phyloP scores from a whole-genome alignment of 2,797 vertebrate species.

The Tachyglossus aculeatus region DNA sequence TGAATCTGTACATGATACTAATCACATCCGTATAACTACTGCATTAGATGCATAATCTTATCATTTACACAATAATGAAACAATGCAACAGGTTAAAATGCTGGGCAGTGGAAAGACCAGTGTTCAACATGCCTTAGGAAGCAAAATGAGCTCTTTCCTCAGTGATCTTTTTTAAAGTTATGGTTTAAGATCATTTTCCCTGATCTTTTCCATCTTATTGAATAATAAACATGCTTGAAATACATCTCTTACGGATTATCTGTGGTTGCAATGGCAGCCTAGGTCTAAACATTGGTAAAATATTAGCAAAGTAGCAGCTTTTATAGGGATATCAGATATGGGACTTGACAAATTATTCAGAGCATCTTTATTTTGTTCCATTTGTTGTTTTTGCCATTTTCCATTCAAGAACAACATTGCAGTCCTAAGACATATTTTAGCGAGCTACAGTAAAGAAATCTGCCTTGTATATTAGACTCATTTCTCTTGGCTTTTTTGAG shows the following conservation, averaged over 20 bases:
- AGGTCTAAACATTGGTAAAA: background rate
- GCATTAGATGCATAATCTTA: background rate
- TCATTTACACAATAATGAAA: background rate
- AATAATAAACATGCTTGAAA: slow-evolving; percentile 38
- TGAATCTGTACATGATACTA: too few relatives aligned
- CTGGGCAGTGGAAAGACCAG: slow-evolving; percentile 13
- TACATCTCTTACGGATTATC: slow-evolving; percentile 13
- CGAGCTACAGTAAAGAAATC: slow-evolving; percentile 25
- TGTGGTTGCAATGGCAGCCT: slow-evolving; percentile 31
- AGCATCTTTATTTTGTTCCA: slow-evolving; percentile 33
- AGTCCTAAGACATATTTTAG: slow-evolving; percentile 29
- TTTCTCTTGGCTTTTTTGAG: slow-evolving; percentile 56
- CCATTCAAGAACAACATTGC: slow-evolving; percentile 39
- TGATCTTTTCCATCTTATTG: slow-evolving; percentile 35
- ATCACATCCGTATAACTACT: too few relatives aligned
- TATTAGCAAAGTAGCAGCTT: slow-evolving; percentile 31
- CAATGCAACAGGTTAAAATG: background rate
- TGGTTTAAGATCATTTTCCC: slow-evolving; percentile 15
- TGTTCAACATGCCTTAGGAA: slow-evolving; percentile 13
- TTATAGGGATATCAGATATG: slow-evolving; percentile 14
- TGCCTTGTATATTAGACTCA: slow-evolving; percentile 41
- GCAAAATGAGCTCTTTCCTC: slow-evolving; percentile 20
- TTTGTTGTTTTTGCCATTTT: slow-evolving; percentile 49
- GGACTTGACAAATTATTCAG: slow-evolving; percentile 40
- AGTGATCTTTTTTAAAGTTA: slow-evolving; percentile 13